Percentiles rank a stretch among this genome's conserved stretches.
Conservation (phyloP, 2,113 vertebrate species). For the Salvelinus namaycush region DNA sequence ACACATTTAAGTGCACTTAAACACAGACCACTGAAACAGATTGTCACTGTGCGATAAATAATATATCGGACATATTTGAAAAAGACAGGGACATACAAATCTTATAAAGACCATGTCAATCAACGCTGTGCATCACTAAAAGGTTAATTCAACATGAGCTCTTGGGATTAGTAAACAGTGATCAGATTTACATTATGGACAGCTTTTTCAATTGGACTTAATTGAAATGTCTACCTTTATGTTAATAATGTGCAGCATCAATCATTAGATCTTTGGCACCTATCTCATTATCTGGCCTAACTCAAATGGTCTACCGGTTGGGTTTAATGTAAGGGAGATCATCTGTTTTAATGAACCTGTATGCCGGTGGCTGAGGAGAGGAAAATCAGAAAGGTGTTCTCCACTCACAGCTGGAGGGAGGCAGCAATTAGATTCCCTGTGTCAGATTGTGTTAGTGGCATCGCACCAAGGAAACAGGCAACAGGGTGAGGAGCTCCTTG, state of each 20-base stretch:
- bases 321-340: constrained; percentile 21
- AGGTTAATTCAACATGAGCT: no score
- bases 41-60: no score
- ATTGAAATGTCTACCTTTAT: neutral
- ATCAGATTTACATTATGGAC: constrained; percentile 3
- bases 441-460: constrained; percentile 8
- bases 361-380: constrained; percentile 25
- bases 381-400: constrained; percentile 40
- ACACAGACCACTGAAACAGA: no score
- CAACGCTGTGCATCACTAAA: no score
- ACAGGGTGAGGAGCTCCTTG: neutral
- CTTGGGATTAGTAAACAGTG: no score
- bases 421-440: constrained; percentile 54
- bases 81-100: no score
- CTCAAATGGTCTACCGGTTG: constrained; percentile 25
- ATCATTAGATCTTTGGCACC: constrained; percentile 20
- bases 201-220: neutral
- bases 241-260: constrained; percentile 17
- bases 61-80: no score
- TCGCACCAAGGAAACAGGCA: constrained; percentile 16
- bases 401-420: constrained; percentile 57
- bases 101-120: no score
- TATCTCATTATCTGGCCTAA: constrained; percentile 34
- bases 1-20: no score
- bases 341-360: constrained; percentile 16